phyloP scores from a whole-genome alignment of 2,797 vertebrate genomes.

The Alfaro cultratus region DNA sequence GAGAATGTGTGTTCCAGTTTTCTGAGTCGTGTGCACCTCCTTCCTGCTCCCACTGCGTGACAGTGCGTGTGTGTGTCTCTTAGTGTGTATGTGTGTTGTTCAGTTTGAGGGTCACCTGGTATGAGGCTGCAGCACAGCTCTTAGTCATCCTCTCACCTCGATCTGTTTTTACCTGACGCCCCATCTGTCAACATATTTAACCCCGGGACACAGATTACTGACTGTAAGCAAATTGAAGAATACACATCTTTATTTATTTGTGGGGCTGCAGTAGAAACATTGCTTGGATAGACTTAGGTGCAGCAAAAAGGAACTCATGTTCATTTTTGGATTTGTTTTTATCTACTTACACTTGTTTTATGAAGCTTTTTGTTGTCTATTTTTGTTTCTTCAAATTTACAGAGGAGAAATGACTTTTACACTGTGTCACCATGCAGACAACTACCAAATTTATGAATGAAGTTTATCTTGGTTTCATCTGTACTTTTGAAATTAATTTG shows the following conservation, averaged over 20 bases:
- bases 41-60: slow-evolving; percentile 69
- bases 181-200: slow-evolving; percentile 71
- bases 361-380: background rate
- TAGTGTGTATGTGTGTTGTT: slow-evolving; percentile 12
- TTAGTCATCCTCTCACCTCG: slow-evolving; percentile 73
- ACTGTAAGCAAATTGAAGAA: slow-evolving; percentile 53
- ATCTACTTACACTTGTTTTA: background rate
- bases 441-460: background rate
- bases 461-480: background rate
- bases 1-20: slow-evolving; percentile 69
- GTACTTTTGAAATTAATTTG: background rate
- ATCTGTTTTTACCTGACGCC: slow-evolving; percentile 62
- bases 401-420: background rate
- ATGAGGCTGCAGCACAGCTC: slow-evolving; percentile 58
- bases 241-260: slow-evolving; percentile 26
- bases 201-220: slow-evolving; percentile 45
- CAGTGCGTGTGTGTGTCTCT: slow-evolving; percentile 5
- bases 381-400: background rate
- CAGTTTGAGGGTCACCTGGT: slow-evolving; percentile 70
- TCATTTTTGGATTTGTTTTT: background rate
- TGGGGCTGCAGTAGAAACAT: slow-evolving; percentile 35
- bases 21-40: slow-evolving; percentile 59
- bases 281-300: background rate
- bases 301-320: background rate
- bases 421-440: background rate